Evolutionary conservation across 2,113 vertebrate genomes (phyloP).

Genomic region (Dasyurus viverrinus): DNA sequence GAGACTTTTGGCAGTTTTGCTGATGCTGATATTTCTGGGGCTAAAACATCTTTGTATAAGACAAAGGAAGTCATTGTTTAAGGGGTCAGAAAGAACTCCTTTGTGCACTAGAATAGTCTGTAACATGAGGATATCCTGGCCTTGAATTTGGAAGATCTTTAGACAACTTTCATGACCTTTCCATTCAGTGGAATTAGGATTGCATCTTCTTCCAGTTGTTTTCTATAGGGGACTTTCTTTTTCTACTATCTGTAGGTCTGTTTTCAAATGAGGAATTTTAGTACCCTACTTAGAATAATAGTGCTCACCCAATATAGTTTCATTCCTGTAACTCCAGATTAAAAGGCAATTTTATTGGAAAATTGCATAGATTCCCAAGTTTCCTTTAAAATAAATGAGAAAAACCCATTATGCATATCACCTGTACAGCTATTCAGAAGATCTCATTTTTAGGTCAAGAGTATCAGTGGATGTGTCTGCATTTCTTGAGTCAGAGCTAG

Average conservation of each 20-base stretch:
- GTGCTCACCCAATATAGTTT: neutral
- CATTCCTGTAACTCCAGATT: neutral
- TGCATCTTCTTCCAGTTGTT: neutral
- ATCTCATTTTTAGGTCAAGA: neutral
- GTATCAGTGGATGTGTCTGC: neutral
- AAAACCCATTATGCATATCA: neutral
- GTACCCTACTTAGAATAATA: neutral
- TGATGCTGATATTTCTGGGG: neutral
- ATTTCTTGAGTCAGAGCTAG: neutral
- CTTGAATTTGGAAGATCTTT: neutral
- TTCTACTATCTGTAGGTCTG: neutral
- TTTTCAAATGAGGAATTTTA: neutral
- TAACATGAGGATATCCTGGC: neutral
- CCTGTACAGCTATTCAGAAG: neutral
- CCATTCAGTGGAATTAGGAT: neutral
- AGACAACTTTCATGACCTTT: neutral
- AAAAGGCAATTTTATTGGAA: neutral
- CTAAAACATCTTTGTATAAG: neutral
- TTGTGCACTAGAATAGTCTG: neutral
- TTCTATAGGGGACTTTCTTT: neutral
- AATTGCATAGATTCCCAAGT: neutral
- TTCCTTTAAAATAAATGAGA: neutral
- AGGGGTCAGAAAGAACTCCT: neutral
- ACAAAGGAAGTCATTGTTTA: neutral
- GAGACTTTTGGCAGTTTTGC: neutral